Conservation (phyloP, 1,140 invertebrate genomes). For the Eriosoma lanigerum region DNA sequence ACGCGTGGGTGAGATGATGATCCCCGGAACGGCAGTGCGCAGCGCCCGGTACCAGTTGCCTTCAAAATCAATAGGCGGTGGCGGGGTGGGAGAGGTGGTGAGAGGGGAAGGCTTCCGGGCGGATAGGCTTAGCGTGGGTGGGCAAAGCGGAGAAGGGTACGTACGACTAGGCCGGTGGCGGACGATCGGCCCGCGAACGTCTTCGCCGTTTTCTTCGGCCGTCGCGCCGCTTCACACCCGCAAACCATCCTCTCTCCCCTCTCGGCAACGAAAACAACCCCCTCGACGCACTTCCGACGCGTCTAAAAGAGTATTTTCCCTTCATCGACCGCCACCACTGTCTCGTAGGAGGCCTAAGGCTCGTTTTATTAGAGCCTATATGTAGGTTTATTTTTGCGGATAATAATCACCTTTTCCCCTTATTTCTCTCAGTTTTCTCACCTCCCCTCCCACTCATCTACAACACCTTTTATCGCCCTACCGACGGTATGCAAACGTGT, state of each 20-base stretch:
- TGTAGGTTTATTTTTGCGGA: constrained; percentile 21
- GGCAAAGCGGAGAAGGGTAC: not conserved
- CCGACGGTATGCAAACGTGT: constrained; percentile 19
- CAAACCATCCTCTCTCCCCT: not conserved
- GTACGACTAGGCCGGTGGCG: constrained; percentile 9
- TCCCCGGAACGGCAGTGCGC: constrained; percentile 40
- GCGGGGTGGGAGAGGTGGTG: not conserved
- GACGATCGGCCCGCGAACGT: constrained; percentile 43
- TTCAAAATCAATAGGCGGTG: constrained; percentile 50
- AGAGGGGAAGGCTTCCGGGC: not conserved
- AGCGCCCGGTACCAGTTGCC: constrained; percentile 51
- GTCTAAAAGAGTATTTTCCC: constrained; percentile 29
- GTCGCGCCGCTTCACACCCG: not conserved
- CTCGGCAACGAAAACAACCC: constrained; percentile 3
- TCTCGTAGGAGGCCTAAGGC: constrained; percentile 17
- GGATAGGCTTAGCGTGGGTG: not conserved
- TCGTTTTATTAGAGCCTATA: constrained; percentile 21
- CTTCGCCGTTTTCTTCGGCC: constrained; percentile 40
- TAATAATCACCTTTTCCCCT: constrained; percentile 11
- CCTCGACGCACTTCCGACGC: not conserved
- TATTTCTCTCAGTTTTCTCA: not conserved
- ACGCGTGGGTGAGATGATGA: constrained; percentile 1
- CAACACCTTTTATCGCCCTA: no score
- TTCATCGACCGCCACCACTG: constrained; percentile 26
- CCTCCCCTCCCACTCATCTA: no score